These are phyloP conservation scores for Stegophylla sp. DNA, from an alignment of 2,888 invertebrate genomes.

Conservation along the genomic window DNA sequence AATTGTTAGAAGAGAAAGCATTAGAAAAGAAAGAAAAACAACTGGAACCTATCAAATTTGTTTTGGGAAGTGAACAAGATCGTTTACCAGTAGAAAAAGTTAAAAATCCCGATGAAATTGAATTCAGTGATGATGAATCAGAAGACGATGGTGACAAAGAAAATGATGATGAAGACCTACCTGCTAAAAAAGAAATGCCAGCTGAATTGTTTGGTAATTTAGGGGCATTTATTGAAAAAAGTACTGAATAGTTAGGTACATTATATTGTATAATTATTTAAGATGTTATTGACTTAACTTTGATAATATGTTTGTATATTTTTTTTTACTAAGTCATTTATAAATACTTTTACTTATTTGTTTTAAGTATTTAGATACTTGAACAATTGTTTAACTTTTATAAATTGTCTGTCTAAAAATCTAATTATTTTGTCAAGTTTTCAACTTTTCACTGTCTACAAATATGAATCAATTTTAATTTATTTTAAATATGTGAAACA, in stretches of 20 bases:
- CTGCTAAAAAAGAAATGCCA: conserved; percentile 86
- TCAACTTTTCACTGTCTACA: too few relatives aligned
- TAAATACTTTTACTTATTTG: too few relatives aligned
- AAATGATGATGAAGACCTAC: conserved; percentile 56
- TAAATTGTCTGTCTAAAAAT: too few relatives aligned
- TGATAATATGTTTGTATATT: too few relatives aligned
- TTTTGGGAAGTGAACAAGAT: conserved; percentile 66
- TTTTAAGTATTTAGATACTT: too few relatives aligned
- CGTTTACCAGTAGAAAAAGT: conserved; percentile 69
- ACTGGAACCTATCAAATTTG: conserved; percentile 81
- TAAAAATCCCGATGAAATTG: conserved; percentile 86
- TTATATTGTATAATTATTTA: not conserved
- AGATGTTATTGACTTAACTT: too few relatives aligned
- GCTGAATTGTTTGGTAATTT: conserved; percentile 90
- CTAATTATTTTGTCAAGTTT: too few relatives aligned
- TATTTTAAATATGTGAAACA: too few relatives aligned
- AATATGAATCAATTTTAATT: too few relatives aligned
- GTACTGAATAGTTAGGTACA: conserved; percentile 1
- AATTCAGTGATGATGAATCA: conserved; percentile 78
- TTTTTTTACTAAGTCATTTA: too few relatives aligned
- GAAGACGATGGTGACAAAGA: conserved; percentile 64
- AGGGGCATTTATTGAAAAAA: conserved; percentile 58
- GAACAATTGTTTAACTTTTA: too few relatives aligned
- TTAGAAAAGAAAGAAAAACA: conserved; percentile 67
- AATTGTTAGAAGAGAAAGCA: conserved; percentile 84